Evolutionary conservation across 2,797 vertebrate genomes (phyloP).

Genomic region (Antrozous pallidus): DNA sequence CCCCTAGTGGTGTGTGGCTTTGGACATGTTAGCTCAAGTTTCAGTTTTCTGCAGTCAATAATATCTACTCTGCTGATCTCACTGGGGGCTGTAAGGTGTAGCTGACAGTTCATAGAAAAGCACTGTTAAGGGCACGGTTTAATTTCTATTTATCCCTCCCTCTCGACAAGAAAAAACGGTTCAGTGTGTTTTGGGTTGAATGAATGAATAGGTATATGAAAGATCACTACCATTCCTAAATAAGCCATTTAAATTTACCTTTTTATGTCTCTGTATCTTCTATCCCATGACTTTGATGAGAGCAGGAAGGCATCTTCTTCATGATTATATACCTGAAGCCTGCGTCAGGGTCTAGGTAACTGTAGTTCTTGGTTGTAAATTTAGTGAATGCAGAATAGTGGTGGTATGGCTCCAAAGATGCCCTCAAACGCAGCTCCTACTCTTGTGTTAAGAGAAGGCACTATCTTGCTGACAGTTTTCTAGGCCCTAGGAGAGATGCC

Average conservation of each 20-base stretch:
- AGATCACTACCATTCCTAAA: neutral
- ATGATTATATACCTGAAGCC: rapidly evolving
- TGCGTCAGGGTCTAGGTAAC: rapidly evolving
- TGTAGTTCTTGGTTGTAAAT: neutral
- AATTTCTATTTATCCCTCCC: neutral
- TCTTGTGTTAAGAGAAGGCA: neutral
- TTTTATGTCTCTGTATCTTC: neutral
- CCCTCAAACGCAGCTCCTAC: neutral
- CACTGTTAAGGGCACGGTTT: neutral
- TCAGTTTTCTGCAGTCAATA: neutral
- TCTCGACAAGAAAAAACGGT: neutral
- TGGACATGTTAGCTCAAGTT: neutral
- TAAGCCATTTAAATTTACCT: neutral
- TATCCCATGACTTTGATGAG: neutral
- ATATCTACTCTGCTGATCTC: neutral
- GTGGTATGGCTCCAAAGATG: neutral
- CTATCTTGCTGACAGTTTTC: neutral
- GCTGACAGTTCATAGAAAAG: neutral
- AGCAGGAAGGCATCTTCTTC: neutral
- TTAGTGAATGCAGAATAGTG: neutral
- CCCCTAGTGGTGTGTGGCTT: neutral
- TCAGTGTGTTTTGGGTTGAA: neutral
- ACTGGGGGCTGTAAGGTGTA: neutral
- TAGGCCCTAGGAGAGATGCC: neutral
- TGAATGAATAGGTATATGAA: neutral